Evolutionary conservation across 1,140 invertebrate genomes (phyloP), one percentile per base, ranked within the genome.

Genomic region (Orchestia grillus): DNA sequence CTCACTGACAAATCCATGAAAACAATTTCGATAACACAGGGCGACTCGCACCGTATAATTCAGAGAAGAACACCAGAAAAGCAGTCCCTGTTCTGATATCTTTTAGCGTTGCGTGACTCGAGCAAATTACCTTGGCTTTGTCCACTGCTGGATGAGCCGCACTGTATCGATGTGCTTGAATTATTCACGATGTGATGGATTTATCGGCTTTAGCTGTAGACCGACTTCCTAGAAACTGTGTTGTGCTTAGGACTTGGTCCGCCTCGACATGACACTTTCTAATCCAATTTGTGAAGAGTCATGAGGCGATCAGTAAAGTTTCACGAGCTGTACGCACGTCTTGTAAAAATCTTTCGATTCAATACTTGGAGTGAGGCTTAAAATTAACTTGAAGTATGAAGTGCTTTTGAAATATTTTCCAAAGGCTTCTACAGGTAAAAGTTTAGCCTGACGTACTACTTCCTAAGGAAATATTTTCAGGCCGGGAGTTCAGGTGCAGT

Each of bases 151-250:
- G 44, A 94, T 44, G 92, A 45, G 43, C 44, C 43, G 44, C 92
- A 94, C 92, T n/a, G 36, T 94, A 94, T 94, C 92, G 92, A 94
- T 45, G 92, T 45, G 92, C 40, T n/a, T 94, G 92, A 94, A 94
- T 94, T 44, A 94, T 94, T 94, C 92, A 94, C 44, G 43, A 44
- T 45, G 92, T 44, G 11, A 94, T 94, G 92, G 92, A 94, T 94
- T 94, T 45, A 94, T 94, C 44, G 92, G 44, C 92, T 44, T 94
- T 47, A n/a, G 44, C 92, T 47, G 44, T 40, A 94, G 92, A 47
- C 15, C 8, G 11, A 94, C 92, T 94, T 94, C 92, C 92, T 40
- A 45, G 92, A 44, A 45, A 44, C 92, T 90, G 15, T 90, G 88
- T 90, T 90, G 36, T 90, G 88, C 88, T 90, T 90, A 90, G 88